Base-by-base conservation (phyloP, 2,888 invertebrate genomes). In the Tiphia femorata region DNA sequence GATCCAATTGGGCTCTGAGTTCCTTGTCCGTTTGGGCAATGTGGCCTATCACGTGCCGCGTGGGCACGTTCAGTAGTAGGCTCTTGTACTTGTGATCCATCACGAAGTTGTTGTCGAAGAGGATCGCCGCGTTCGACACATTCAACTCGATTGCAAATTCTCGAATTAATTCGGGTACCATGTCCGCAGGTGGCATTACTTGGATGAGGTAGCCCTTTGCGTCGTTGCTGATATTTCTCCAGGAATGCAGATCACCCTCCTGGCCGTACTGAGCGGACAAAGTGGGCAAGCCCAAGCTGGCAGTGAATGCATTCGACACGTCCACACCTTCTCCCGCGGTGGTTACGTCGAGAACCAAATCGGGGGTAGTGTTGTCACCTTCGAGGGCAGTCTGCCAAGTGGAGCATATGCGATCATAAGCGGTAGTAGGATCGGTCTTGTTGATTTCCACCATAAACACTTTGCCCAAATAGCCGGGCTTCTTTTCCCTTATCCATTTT, bases 41-140 rank as follows among this genome's bases (percentile, higher is more conserved):
- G 5, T 87, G 87, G 2, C 92, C 90, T 60, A 97, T 96, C 1
- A 96, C 91, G 82, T 97, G 96, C 7, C 96, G 88, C 0, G 95
- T 94, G 4, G 96, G 94, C 51, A 96, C 92, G 79, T 97, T 96
- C 83, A 95, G 91, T 29, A 97, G 86, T 6, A 97, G 84, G 7
- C 95, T 92, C 83, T 96, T 95, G 84, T 95, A 96, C 83, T 96
- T 96, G 85, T 96, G 95, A 77, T 96, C 95, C 93, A 96, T 94
- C 8, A 94, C 92, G 79, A 95, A 96, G 30, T 90, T 90, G 19
- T 92, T 89, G 76, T 98, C 97, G 80, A 94, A 97, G 40, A 98
- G 87, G 43, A 98, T 93, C 4, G 95, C 97, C 10, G 96, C 95
- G 79, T 95, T 96, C 3, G 94, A 93, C 50, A 97, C 93, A 77